Base-by-base conservation (phyloP, 2,888 invertebrate genomes). In the Yponomeuta cagnagella region DNA sequence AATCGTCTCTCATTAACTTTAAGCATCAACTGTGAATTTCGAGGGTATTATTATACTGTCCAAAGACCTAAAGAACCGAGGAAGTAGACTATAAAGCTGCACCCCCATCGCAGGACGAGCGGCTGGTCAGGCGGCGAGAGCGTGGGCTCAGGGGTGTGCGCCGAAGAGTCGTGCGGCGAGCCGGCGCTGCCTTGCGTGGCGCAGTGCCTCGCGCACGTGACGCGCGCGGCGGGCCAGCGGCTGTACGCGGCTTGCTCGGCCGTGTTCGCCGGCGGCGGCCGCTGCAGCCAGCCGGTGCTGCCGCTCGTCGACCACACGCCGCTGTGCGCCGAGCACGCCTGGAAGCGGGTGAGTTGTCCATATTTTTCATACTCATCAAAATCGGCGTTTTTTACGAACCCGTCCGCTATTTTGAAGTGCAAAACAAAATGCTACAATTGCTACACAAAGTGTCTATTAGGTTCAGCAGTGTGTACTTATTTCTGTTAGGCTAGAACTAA, bases 131-230 rank as follows among this genome's bases (percentile, higher is more conserved):
- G 89, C 5, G 87, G 89, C 15, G 87, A 86, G 68, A 84, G 84
- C 71, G 80, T 77, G 4, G 78, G 73, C 12, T 74, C 74, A 4
- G 65, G 75, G 6, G 74, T 75, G 8, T 91, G 91, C 72, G 76
- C 78, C 0, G 82, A 82, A 10, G 89, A 86, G 63, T 76, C 79
- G 0, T 93, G 92, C 74, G 75, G 72, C 0, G 77, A 80, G 37
- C 70, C 85, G 1, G 95, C 96, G 4, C 52, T 52, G 52, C 96
- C 97, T 0, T 96, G 95, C 82, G 95, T 96, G 0, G 95, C 96
- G 73, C 96, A 97, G 83, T 98, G 98, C 85, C 93, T 95, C 63
- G 88, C 94, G 73, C 98, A 98, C 90, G 96, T 98, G 77, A 96
- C 97, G 90, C 93, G 95, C 74, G 97, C 97, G 83, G 94, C 95